Evolutionary conservation across 2,113 vertebrate species (phyloP).

Genomic region (Megaleporinus macrocephalus): DNA sequence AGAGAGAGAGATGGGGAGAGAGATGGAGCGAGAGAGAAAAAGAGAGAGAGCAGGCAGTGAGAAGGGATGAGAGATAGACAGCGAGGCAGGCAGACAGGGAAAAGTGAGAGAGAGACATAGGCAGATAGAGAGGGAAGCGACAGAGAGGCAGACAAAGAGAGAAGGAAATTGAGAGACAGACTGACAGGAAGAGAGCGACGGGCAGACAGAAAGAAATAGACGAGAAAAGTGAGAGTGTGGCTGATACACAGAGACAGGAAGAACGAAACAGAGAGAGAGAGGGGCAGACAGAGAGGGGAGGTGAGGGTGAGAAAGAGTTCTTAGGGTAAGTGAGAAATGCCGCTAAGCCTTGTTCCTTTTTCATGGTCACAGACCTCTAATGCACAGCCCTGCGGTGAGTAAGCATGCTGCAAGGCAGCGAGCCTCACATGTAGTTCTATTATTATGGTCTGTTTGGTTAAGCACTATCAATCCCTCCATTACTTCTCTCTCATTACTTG

Average conservation of each 20-base stretch:
- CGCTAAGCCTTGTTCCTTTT: background rate
- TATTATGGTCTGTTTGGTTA: background rate
- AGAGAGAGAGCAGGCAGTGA: background rate
- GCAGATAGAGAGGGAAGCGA: background rate
- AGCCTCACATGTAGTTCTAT: background rate
- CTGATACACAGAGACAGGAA: background rate
- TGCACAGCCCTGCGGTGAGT: background rate
- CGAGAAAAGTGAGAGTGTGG: background rate
- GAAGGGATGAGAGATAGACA: background rate
- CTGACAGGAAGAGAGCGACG: background rate
- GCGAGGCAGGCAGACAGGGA: background rate
- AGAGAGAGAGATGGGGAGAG: background rate
- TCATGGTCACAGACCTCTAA: background rate
- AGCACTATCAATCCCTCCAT: background rate
- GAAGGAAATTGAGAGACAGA: background rate
- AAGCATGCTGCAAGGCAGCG: background rate
- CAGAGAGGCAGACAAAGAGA: background rate
- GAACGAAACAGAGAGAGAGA: background rate
- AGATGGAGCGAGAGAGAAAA: background rate
- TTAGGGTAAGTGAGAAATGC: conserved; percentile 1
- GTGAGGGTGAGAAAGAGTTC: background rate
- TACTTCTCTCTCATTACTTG: background rate
- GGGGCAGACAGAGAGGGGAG: background rate
- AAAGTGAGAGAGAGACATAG: background rate
- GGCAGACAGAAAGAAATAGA: background rate